Conservation (phyloP, 2,113 vertebrate species). For the Cinclus mexicanus region DNA sequence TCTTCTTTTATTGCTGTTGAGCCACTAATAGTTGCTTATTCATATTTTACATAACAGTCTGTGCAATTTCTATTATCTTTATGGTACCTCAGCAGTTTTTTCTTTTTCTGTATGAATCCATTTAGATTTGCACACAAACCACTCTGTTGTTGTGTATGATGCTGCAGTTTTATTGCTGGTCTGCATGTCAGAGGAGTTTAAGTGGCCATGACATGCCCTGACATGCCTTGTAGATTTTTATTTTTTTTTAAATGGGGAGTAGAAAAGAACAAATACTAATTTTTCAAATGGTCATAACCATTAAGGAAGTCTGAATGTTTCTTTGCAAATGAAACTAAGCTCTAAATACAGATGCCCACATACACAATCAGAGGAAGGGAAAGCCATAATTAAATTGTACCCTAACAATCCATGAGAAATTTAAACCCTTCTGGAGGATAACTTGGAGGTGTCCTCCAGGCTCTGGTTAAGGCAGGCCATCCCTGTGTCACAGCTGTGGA, state of each 20-base stretch:
- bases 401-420: not conserved
- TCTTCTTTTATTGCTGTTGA: not conserved
- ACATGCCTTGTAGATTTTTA: not conserved
- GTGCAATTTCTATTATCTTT: not conserved
- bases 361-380: not conserved
- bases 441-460: not conserved
- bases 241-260: not conserved
- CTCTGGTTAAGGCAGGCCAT: not conserved
- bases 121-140: not conserved
- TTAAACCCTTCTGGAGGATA: not conserved
- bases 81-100: not conserved
- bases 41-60: not conserved
- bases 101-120: not conserved
- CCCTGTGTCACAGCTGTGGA: not conserved
- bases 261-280: not conserved
- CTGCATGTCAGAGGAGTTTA: not conserved
- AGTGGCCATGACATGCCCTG: not conserved
- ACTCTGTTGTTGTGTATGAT: not conserved
- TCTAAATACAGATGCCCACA: not conserved
- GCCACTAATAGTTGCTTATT: not conserved
- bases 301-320: not conserved
- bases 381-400: not conserved
- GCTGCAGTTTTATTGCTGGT: not conserved
- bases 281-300: not conserved
- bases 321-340: not conserved